A percentile compares a stretch with the other conserved stretches of the same genome.
Evolutionary conservation across 2,113 vertebrate species (phyloP).

Genomic region (Xiphophorus maculatus): DNA sequence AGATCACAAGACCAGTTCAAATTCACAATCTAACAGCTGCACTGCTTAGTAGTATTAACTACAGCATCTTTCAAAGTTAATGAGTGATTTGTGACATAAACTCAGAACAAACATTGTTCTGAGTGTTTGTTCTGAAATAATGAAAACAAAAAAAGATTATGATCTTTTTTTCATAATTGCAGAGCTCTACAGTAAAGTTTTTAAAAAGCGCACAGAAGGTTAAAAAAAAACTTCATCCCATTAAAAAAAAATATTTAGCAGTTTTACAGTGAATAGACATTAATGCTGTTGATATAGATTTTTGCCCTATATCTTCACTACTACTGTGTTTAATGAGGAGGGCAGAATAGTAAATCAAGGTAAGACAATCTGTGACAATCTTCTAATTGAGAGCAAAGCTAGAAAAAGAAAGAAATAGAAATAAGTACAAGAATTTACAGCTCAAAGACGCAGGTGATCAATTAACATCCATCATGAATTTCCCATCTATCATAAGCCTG

Average conservation of each 20-base stretch:
- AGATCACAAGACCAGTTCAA: conserved; percentile 12
- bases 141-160: too few species aligned
- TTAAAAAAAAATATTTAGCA: conserved; percentile 46
- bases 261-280: conserved; percentile 24
- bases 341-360: background rate
- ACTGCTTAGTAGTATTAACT: background rate
- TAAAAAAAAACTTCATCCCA: too few species aligned
- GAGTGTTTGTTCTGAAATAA: too few species aligned
- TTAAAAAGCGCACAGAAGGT: too few species aligned
- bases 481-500: background rate
- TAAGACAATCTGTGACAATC: background rate
- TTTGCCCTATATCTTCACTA: background rate
- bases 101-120: too few species aligned
- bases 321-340: background rate
- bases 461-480: background rate
- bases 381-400: background rate
- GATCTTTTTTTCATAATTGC: too few species aligned
- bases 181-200: too few species aligned
- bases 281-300: background rate
- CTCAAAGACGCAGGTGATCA: background rate
- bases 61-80: too few species aligned
- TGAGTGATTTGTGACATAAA: too few species aligned
- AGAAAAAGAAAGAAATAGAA: background rate
- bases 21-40: background rate
- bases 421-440: background rate